Conservation (phyloP, 92 coral and sea anemone species). For the Actinernus sp. region DNA sequence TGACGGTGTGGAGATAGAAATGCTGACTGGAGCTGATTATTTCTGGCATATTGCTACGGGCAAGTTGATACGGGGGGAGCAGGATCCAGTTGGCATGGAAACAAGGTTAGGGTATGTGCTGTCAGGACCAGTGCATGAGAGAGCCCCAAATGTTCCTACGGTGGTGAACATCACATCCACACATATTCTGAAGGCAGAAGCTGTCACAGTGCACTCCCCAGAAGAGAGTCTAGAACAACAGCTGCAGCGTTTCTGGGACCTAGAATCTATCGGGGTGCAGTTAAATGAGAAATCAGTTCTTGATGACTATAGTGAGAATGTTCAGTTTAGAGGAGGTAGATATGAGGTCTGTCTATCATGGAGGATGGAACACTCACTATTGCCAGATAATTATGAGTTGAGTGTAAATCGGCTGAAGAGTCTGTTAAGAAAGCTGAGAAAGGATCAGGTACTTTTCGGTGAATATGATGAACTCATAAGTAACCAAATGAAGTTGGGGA, state of each 20-base stretch:
- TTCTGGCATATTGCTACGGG: constrained; percentile 52
- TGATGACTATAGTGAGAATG: neutral
- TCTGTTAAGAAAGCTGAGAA: constrained; percentile 40
- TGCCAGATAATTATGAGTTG: constrained; percentile 59
- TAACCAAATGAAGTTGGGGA: constrained; percentile 31
- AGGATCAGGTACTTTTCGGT: constrained; percentile 33
- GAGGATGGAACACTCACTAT: constrained; percentile 27
- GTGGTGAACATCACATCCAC: constrained; percentile 25
- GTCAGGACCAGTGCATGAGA: constrained; percentile 43
- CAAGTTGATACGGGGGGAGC: constrained; percentile 52
- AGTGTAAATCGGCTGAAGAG: constrained; percentile 45
- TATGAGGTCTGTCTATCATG: constrained; percentile 33
- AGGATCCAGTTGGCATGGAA: constrained; percentile 55
- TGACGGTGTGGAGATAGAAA: neutral
- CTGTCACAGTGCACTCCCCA: neutral
- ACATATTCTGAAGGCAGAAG: constrained; percentile 16
- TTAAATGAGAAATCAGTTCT: neutral
- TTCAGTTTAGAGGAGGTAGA: constrained; percentile 7
- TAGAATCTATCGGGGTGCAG: neutral
- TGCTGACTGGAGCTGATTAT: constrained; percentile 28
- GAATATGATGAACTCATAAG: constrained; percentile 31
- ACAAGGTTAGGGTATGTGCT: constrained; percentile 36
- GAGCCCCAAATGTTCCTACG: neutral
- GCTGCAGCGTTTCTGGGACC: neutral
- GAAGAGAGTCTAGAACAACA: neutral